Conservation (phyloP, 64 coral and sea anemone genomes). For the Anthopleura sola region DNA sequence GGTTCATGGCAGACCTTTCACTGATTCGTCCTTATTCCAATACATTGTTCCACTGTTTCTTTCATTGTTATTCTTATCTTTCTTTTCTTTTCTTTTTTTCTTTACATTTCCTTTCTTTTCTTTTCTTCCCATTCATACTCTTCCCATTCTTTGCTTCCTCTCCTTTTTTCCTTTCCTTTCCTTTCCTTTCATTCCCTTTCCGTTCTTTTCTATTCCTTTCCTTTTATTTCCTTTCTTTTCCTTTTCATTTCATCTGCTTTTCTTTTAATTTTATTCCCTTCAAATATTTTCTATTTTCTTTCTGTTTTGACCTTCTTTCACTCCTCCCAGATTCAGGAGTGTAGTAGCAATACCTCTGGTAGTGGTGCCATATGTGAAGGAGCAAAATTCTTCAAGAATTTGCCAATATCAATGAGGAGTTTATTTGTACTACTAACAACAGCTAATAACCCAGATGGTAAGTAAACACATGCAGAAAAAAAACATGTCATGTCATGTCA, state of each 20-base stretch:
- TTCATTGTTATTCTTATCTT: background rate
- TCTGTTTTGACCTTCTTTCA: background rate
- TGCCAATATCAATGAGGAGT: conserved; percentile 57
- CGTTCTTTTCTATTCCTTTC: too few species aligned
- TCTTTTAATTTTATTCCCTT: background rate
- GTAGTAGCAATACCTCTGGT: background rate
- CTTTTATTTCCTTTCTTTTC: background rate
- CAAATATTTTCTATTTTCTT: background rate
- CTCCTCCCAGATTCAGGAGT: background rate
- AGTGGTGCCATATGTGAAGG: conserved; percentile 74
- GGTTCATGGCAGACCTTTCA: background rate
- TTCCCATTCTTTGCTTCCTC: too few species aligned
- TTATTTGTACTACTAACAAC: conserved; percentile 92
- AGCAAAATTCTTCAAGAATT: conserved; percentile 26
- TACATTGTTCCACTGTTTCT: too few species aligned
- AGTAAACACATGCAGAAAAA: background rate
- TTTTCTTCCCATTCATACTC: too few species aligned
- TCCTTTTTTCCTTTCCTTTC: background rate
- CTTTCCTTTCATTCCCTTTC: background rate
- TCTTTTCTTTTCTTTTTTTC: background rate
- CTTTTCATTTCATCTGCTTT: background rate
- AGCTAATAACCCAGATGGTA: conserved; percentile 98
- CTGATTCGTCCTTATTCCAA: too few species aligned
- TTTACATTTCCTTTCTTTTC: background rate
- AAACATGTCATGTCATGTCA: too few species aligned